phyloP scores from a whole-genome alignment of 2,888 invertebrate species.

The Gari tellinella region DNA sequence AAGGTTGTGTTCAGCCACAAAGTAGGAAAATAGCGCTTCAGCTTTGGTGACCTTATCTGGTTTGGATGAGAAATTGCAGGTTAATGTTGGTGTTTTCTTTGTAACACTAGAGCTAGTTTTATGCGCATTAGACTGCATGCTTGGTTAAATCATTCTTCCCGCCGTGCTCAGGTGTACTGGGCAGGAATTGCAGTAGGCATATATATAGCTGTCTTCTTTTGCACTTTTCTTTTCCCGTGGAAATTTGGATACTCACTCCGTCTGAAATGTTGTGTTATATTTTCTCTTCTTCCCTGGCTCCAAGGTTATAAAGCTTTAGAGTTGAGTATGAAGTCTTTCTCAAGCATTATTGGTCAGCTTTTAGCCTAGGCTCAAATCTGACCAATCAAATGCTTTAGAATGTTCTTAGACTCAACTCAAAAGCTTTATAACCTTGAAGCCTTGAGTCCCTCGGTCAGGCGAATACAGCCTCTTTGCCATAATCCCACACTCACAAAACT shows the following conservation, averaged over 20 bases:
- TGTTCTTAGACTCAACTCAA: too few relatives aligned
- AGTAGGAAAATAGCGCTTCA: slow-evolving; percentile 47
- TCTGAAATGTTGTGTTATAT: too few relatives aligned
- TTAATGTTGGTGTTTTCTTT: not conserved
- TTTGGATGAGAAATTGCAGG: not conserved
- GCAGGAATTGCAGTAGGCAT: slow-evolving; percentile 13
- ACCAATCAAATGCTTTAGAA: too few relatives aligned
- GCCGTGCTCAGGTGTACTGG: slow-evolving; percentile 11
- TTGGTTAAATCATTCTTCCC: slow-evolving; percentile 12
- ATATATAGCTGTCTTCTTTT: not conserved
- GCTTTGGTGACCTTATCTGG: slow-evolving; percentile 22
- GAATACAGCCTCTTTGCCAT: too few relatives aligned
- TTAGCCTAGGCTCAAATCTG: too few relatives aligned
- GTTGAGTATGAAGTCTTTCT: too few relatives aligned
- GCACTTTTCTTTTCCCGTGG: not conserved
- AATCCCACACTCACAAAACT: too few relatives aligned
- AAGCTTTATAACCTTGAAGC: too few relatives aligned
- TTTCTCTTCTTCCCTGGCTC: too few relatives aligned
- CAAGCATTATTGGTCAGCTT: too few relatives aligned
- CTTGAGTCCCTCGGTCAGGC: too few relatives aligned
- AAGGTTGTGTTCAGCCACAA: slow-evolving; percentile 59
- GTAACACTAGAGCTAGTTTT: not conserved
- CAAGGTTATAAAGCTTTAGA: too few relatives aligned
- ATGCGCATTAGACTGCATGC: slow-evolving; percentile 4
- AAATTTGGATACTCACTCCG: not conserved